Percentiles rank a stretch among this genome's conserved stretches.
These are phyloP conservation scores for Paguma larvata DNA, from an alignment of 2,797 vertebrate genomes.

Conservation along the genomic window DNA sequence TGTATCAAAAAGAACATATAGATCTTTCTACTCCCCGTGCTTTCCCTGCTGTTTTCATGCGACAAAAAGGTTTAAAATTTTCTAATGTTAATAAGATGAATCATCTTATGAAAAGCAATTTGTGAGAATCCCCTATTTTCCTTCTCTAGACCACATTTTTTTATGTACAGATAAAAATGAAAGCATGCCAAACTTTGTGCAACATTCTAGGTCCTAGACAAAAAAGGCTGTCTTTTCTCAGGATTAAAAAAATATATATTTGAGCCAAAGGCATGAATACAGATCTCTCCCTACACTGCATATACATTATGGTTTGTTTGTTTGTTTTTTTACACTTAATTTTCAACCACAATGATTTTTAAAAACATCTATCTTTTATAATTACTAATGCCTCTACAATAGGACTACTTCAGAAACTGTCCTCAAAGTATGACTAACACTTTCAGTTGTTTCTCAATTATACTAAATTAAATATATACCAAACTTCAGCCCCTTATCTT, in stretches of 20 bases:
- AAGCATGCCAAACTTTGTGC: constrained; percentile 22
- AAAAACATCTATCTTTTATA: neutral
- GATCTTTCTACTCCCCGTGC: neutral
- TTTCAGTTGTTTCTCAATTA: constrained; percentile 51
- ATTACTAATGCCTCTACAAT: constrained; percentile 27
- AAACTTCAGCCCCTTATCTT: neutral
- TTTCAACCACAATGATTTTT: neutral
- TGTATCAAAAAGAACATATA: neutral
- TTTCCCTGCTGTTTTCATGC: constrained; percentile 36
- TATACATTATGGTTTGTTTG: neutral
- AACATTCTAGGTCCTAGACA: constrained; percentile 32
- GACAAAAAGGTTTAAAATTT: constrained; percentile 33
- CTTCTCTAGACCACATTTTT: constrained; percentile 33
- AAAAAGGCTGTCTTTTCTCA: neutral
- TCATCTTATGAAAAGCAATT: constrained; percentile 40
- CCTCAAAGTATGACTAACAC: constrained; percentile 27
- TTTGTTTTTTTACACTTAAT: constrained; percentile 36
- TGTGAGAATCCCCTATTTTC: constrained; percentile 50
- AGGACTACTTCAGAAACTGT: constrained; percentile 21
- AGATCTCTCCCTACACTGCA: neutral
- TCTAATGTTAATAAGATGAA: constrained; percentile 33
- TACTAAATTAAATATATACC: neutral
- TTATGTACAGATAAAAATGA: constrained; percentile 42
- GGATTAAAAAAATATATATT: neutral
- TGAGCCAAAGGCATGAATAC: constrained; percentile 6